A percentile compares a stretch with the other conserved stretches of the same genome.
Conservation (phyloP, 2,797 vertebrate genomes). For the Acipenser ruthenus region DNA sequence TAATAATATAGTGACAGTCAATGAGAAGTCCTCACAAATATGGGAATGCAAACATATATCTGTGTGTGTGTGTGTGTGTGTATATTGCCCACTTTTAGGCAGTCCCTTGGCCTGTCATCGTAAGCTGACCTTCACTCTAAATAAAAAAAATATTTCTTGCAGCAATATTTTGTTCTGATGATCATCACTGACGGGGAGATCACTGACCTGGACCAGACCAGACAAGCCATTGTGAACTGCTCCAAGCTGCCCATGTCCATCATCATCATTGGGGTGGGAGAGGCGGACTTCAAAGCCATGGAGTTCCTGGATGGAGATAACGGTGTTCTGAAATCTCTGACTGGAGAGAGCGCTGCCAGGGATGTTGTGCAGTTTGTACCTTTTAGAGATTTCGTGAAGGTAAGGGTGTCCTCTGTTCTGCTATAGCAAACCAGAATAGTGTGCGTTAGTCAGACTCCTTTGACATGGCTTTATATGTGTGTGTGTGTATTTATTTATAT, state of each 20-base stretch:
- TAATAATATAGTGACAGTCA: too few species aligned
- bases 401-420: conserved; percentile 38
- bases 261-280: conserved; percentile 83
- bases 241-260: conserved; percentile 81
- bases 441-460: too few species aligned
- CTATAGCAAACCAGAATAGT: too few species aligned
- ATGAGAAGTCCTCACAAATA: too few species aligned
- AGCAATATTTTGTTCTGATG: conserved; percentile 89
- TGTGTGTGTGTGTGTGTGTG: too few species aligned
- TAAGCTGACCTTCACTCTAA: conserved; percentile 8
- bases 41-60: too few species aligned
- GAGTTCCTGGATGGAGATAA: conserved; percentile 84
- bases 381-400: conserved; percentile 68
- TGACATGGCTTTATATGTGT: too few species aligned
- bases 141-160: conserved; percentile 3
- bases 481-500: too few species aligned
- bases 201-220: conserved; percentile 85
- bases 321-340: conserved; percentile 62
- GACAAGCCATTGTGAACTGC: conserved; percentile 71
- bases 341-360: conserved; percentile 61
- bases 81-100: too few species aligned
- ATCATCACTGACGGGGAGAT: conserved; percentile 93
- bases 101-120: background rate
- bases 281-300: conserved; percentile 86
- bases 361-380: conserved; percentile 94